Conservation (phyloP, 2,797 vertebrate genomes). For the Cottoperca gobio region DNA sequence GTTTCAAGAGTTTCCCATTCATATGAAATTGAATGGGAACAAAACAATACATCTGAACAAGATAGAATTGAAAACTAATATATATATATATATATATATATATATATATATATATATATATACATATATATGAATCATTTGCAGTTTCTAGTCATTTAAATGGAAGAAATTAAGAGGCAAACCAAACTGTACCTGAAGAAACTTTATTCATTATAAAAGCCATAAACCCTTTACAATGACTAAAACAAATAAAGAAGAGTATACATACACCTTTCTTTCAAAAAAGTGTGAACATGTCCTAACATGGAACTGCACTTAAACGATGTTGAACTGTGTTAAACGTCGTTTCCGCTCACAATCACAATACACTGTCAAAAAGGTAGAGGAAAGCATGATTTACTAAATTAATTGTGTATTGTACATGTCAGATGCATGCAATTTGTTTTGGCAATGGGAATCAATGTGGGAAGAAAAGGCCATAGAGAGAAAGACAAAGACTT, state of each 20-base stretch:
- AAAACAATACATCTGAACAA: background rate
- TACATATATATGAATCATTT: too few relatives aligned
- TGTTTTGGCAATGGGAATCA: constrained; percentile 41
- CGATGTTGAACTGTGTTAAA: constrained; percentile 37
- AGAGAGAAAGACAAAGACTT: constrained; percentile 28
- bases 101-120: too few relatives aligned
- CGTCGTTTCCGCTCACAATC: constrained; percentile 35
- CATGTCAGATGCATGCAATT: constrained; percentile 40
- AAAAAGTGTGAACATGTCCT: constrained; percentile 39
- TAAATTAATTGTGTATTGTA: constrained; percentile 10
- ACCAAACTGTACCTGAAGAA: constrained; percentile 71
- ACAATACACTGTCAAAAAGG: constrained; percentile 20
- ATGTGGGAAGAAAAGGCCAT: constrained; percentile 19
- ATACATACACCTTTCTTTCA: constrained; percentile 46
- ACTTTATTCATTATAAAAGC: constrained; percentile 86
- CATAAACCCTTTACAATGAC: constrained; percentile 72
- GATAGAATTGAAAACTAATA: background rate
- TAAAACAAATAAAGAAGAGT: constrained; percentile 63
- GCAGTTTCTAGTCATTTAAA: background rate
- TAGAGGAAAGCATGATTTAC: constrained; percentile 7
- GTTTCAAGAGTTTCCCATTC: background rate
- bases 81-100: too few relatives aligned
- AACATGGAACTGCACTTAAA: constrained; percentile 52
- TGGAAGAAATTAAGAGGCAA: background rate
- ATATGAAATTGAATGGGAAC: background rate